Conservation (phyloP, 2,888 invertebrate species). For the Leptura quadrifasciata region DNA sequence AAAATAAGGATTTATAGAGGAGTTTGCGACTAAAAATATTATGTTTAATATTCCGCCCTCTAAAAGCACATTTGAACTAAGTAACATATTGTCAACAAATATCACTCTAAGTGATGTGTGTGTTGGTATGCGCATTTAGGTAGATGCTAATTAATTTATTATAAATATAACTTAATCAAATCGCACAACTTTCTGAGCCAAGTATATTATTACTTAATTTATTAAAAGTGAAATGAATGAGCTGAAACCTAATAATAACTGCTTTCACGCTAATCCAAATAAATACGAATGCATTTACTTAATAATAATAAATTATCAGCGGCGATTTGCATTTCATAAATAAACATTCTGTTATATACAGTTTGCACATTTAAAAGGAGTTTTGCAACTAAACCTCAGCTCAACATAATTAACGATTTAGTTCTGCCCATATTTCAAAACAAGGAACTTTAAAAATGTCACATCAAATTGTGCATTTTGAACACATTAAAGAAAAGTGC, state of each 20-base stretch:
- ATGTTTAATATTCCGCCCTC: too few relatives aligned
- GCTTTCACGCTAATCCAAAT: slow-evolving; percentile 15
- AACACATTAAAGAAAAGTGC: too few relatives aligned
- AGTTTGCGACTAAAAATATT: too few relatives aligned
- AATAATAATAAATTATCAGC: slow-evolving; percentile 36
- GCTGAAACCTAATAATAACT: slow-evolving; percentile 19
- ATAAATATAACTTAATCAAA: slow-evolving; percentile 6
- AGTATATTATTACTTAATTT: slow-evolving; percentile 15
- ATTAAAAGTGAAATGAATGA: slow-evolving; percentile 22
- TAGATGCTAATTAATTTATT: not conserved
- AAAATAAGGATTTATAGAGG: too few relatives aligned
- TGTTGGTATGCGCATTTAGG: slow-evolving; percentile 1
- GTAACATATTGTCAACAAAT: slow-evolving; percentile 2
- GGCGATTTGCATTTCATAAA: slow-evolving; percentile 46
- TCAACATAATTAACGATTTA: not conserved
- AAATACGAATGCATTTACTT: slow-evolving; percentile 26
- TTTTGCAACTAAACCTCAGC: slow-evolving; percentile 2
- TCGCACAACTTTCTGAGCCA: slow-evolving; percentile 5
- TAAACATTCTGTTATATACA: slow-evolving; percentile 23
- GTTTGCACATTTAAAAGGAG: slow-evolving; percentile 3
- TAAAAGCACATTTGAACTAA: too few relatives aligned
- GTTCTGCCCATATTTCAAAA: slow-evolving; percentile 1
- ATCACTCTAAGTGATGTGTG: slow-evolving; percentile 1
- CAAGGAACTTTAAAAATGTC: not conserved
- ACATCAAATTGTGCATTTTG: too few relatives aligned